Conservation (phyloP, 2,113 vertebrate genomes). For the Anguilla rostrata region DNA sequence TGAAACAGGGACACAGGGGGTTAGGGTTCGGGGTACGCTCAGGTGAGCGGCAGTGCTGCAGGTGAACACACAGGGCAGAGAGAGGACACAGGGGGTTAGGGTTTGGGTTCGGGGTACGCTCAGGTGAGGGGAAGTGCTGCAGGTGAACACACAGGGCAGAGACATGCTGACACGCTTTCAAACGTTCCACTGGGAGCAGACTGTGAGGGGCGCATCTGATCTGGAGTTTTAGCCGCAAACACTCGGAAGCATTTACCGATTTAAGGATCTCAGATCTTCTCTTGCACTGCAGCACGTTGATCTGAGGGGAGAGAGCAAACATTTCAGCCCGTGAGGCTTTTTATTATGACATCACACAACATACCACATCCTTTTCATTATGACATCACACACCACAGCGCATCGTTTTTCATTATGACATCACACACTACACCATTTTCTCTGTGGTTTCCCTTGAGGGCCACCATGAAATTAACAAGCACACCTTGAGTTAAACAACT, state of each 20-base stretch:
- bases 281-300: constrained; percentile 97
- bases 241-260: constrained; percentile 75
- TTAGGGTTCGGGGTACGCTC: too few relatives aligned
- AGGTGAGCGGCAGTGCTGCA: too few relatives aligned
- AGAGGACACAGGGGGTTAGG: background rate
- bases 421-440: background rate
- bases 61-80: too few relatives aligned
- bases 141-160: too few relatives aligned
- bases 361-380: background rate
- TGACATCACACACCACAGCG: background rate
- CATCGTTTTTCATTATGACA: too few relatives aligned
- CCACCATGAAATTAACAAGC: too few relatives aligned
- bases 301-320: constrained; percentile 65
- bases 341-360: background rate
- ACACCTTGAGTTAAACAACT: too few relatives aligned
- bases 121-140: too few relatives aligned
- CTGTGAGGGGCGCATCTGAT: background rate
- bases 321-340: background rate
- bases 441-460: too few relatives aligned
- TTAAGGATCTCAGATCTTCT: constrained; percentile 96
- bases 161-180: background rate
- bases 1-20: constrained; percentile 47
- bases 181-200: background rate
- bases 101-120: too few relatives aligned
- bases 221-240: too few relatives aligned